Evolutionary conservation across 2,797 vertebrate species (phyloP).

Genomic region (Silurus lanzhouensis): DNA sequence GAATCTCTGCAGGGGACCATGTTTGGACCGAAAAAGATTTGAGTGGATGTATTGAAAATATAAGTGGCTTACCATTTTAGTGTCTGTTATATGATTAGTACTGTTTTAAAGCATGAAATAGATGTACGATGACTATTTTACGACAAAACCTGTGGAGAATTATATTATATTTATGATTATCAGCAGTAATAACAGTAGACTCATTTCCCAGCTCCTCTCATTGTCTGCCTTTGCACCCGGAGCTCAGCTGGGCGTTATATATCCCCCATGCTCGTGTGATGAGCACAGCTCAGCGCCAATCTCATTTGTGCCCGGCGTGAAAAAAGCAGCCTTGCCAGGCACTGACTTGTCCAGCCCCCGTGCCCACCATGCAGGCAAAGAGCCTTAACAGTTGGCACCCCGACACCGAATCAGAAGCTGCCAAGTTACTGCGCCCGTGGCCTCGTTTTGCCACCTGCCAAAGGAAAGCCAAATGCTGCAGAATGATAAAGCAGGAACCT

Average conservation of each 20-base stretch:
- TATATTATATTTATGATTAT: neutral
- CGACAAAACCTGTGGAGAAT: neutral
- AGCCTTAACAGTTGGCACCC: slow-evolving; percentile 55
- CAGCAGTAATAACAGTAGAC: neutral
- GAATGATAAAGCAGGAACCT: slow-evolving; percentile 58
- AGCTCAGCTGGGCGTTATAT: slow-evolving; percentile 50
- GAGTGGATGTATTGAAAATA: neutral
- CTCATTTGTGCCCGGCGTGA: slow-evolving; percentile 63
- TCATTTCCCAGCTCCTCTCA: slow-evolving; percentile 40
- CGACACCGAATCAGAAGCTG: slow-evolving; percentile 42
- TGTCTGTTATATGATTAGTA: neutral
- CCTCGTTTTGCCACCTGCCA: slow-evolving; percentile 59
- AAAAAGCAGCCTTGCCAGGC: slow-evolving; percentile 56
- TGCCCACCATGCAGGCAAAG: slow-evolving; percentile 46
- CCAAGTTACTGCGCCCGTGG: slow-evolving; percentile 52
- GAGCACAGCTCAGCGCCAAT: slow-evolving; percentile 56
- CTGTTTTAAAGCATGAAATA: neutral
- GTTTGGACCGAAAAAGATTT: neutral
- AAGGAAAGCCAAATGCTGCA: slow-evolving; percentile 56
- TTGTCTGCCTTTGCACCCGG: slow-evolving; percentile 18
- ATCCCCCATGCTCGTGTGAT: slow-evolving; percentile 50
- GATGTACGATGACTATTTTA: neutral
- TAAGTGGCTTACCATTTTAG: neutral
- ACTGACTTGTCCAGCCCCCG: slow-evolving; percentile 46
- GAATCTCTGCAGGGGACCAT: neutral